Evolutionary conservation across 2,888 invertebrate genomes (phyloP).

Genomic region (Caenorhabditis sp.): DNA sequence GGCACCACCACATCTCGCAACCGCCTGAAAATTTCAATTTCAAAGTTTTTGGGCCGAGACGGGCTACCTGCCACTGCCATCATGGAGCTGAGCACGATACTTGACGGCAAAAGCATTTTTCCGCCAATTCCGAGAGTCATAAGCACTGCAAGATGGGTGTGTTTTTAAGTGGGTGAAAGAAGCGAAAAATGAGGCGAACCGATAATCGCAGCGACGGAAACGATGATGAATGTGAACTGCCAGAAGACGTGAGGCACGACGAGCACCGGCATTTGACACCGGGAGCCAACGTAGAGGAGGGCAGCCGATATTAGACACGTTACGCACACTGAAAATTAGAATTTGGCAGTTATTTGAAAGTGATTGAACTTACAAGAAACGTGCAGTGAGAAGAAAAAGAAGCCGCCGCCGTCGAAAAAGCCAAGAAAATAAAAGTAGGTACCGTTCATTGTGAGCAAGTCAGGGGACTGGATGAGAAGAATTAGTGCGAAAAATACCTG

Average conservation of each 20-base stretch:
- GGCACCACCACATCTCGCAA: constrained; percentile 66
- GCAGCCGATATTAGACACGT: constrained; percentile 57
- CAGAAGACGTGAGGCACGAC: constrained; percentile 63
- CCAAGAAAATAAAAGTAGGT: constrained; percentile 68
- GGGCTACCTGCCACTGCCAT: constrained; percentile 59
- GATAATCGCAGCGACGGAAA: constrained; percentile 52
- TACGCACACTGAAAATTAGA: constrained; percentile 53
- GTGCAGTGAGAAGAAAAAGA: constrained; percentile 59
- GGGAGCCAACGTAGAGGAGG: constrained; percentile 58
- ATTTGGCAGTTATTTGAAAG: neutral
- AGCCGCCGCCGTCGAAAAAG: constrained; percentile 60
- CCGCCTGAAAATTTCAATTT: constrained; percentile 41
- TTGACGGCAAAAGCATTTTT: constrained; percentile 61
- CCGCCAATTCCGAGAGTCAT: constrained; percentile 57
- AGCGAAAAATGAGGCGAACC: constrained; percentile 5
- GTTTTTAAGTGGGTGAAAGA: neutral
- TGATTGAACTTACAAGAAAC: constrained; percentile 48
- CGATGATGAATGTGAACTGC: constrained; percentile 59
- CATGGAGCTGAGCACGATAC: constrained; percentile 63
- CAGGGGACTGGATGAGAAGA: constrained; percentile 62
- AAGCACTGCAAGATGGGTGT: constrained; percentile 35
- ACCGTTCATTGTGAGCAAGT: constrained; percentile 63
- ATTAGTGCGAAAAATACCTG: constrained; percentile 65
- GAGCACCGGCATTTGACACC: constrained; percentile 40
- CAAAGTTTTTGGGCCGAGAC: neutral